Percentiles rank a stretch among this genome's conserved stretches.
Conservation (phyloP, 2,888 invertebrate species). For the Lochmaea crataegi region DNA sequence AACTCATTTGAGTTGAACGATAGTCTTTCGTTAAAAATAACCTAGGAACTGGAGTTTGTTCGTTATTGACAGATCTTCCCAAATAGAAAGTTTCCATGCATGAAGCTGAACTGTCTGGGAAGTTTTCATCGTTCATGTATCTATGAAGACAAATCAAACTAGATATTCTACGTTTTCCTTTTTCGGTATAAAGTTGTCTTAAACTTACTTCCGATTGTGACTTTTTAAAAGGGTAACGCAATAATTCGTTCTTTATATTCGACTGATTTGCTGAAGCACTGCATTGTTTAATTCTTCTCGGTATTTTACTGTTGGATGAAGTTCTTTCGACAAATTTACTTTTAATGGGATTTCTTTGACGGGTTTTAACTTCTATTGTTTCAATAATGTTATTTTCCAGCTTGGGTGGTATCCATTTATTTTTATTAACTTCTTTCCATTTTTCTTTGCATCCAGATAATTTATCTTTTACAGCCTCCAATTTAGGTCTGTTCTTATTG, state of each 20-base stretch:
- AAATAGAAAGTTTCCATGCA: constrained; percentile 40
- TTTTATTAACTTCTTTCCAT: neutral
- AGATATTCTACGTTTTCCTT: constrained; percentile 29
- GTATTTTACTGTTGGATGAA: constrained; percentile 10
- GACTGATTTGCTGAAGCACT: neutral
- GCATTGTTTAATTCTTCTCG: constrained; percentile 13
- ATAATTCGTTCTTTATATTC: neutral
- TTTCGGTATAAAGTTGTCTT: constrained; percentile 9
- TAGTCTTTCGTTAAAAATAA: constrained; percentile 52
- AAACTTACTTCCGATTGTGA: constrained; percentile 46
- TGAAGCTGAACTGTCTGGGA: constrained; percentile 36
- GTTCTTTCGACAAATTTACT: neutral
- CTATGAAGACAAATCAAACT: constrained; percentile 40
- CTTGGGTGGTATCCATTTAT: neutral
- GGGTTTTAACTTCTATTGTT: neutral
- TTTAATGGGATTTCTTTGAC: neutral
- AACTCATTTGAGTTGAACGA: constrained; percentile 43
- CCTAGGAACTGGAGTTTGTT: constrained; percentile 36
- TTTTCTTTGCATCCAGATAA: neutral
- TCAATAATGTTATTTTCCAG: neutral
- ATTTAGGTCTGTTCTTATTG: neutral
- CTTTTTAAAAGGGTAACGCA: constrained; percentile 22
- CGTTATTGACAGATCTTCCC: constrained; percentile 34
- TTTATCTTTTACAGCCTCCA: neutral
- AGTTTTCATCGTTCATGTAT: constrained; percentile 35